Conservation (phyloP, 1,140 invertebrate species). For the Pentalonia nigronervosa region DNA sequence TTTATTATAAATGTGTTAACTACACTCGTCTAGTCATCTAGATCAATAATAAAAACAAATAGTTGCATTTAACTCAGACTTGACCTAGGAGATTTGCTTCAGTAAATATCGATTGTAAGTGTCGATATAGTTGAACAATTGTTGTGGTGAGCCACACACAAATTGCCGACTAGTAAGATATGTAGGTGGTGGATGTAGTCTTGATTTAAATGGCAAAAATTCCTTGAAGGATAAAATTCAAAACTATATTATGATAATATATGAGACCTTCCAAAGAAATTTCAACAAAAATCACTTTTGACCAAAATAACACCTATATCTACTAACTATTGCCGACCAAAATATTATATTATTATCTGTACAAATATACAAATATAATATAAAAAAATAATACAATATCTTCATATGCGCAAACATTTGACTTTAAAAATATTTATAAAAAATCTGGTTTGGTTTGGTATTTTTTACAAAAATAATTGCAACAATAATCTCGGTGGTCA, state of each 20-base stretch:
- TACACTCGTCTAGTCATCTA: background rate
- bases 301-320: background rate
- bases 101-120: conserved; percentile 14
- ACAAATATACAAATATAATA: background rate
- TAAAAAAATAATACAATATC: background rate
- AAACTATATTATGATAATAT: background rate
- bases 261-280: background rate
- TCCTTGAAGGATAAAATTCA: background rate
- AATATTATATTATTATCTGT: background rate
- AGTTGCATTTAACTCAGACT: background rate
- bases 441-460: too few species aligned
- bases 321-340: background rate
- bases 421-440: background rate
- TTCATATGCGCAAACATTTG: background rate
- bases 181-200: background rate
- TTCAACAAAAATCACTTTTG: background rate
- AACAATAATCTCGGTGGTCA: background rate
- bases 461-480: too few species aligned
- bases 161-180: background rate
- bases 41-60: background rate
- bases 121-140: background rate
- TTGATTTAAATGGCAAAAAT: background rate
- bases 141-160: background rate
- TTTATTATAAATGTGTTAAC: background rate
- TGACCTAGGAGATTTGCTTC: background rate